These are phyloP conservation scores for Budorcas taxicolor DNA, from an alignment of 2,113 vertebrate species.

Conservation along the genomic window DNA sequence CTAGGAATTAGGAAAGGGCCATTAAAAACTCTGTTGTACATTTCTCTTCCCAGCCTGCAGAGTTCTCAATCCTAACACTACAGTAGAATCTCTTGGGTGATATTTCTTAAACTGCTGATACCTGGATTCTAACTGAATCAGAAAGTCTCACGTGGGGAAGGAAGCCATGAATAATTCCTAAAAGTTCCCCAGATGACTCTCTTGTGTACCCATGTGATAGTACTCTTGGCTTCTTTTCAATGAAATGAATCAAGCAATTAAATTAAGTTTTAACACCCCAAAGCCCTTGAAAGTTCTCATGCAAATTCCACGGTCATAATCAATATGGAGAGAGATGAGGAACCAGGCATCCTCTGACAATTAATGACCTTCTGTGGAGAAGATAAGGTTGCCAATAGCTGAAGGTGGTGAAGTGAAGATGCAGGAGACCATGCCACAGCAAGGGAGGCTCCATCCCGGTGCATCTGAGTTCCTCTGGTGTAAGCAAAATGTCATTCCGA, in stretches of 20 bases:
- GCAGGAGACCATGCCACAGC: not conserved
- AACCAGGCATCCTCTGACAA: not conserved
- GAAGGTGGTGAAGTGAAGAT: not conserved
- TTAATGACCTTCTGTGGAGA: not conserved
- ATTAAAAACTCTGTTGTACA: not conserved
- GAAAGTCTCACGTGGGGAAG: not conserved
- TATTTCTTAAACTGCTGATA: not conserved
- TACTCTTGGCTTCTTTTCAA: not conserved
- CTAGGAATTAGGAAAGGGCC: not conserved
- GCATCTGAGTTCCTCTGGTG: slow-evolving; percentile 32
- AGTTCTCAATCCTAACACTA: not conserved
- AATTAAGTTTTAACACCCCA: not conserved
- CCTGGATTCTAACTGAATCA: not conserved
- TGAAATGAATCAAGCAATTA: slow-evolving; percentile 4
- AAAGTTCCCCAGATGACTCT: not conserved
- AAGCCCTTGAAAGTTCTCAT: not conserved
- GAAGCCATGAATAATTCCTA: not conserved
- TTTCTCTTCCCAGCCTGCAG: not conserved
- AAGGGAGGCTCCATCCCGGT: not conserved
- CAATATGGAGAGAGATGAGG: not conserved
- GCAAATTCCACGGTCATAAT: not conserved
- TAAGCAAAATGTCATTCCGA: slow-evolving; percentile 61
- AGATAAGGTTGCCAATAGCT: not conserved
- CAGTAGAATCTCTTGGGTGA: not conserved
- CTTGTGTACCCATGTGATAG: not conserved